Percentiles rank a stretch among this genome's conserved stretches.
Conservation (phyloP, 1,140 invertebrate genomes). For the Eubasilissa regina region DNA sequence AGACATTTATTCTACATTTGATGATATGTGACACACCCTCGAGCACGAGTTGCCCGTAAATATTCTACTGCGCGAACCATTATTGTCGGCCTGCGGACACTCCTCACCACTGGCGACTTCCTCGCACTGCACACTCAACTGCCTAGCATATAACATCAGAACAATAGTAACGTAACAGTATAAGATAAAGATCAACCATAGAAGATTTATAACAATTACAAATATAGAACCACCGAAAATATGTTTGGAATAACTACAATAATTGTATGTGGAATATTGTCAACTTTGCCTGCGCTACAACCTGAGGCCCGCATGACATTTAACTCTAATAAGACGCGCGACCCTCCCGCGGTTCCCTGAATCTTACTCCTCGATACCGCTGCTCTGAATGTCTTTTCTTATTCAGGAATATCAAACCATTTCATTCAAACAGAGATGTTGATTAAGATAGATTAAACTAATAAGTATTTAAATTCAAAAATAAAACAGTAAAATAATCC, state of each 20-base stretch:
- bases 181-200: constrained; percentile 37
- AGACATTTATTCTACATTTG: constrained; percentile 16
- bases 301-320: background rate
- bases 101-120: background rate
- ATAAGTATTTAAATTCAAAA: too few species aligned
- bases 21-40: constrained; percentile 41
- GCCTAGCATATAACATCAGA: constrained; percentile 14
- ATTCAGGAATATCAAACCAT: too few species aligned
- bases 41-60: too few species aligned
- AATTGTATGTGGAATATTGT: constrained; percentile 25
- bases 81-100: constrained; percentile 27
- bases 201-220: constrained; percentile 32
- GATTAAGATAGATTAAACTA: too few species aligned
- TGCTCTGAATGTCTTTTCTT: too few species aligned
- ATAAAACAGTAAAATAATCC: too few species aligned
- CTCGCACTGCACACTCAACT: background rate
- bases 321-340: too few species aligned
- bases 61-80: constrained; percentile 7
- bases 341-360: too few species aligned
- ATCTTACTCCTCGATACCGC: too few species aligned
- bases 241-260: constrained; percentile 18
- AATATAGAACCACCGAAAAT: constrained; percentile 39
- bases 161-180: constrained; percentile 27
- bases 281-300: background rate
- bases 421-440: too few species aligned